Percentiles rank a stretch among this genome's conserved stretches.
Conservation (phyloP, 2,797 vertebrate genomes). For the Heliangelus exortis region DNA sequence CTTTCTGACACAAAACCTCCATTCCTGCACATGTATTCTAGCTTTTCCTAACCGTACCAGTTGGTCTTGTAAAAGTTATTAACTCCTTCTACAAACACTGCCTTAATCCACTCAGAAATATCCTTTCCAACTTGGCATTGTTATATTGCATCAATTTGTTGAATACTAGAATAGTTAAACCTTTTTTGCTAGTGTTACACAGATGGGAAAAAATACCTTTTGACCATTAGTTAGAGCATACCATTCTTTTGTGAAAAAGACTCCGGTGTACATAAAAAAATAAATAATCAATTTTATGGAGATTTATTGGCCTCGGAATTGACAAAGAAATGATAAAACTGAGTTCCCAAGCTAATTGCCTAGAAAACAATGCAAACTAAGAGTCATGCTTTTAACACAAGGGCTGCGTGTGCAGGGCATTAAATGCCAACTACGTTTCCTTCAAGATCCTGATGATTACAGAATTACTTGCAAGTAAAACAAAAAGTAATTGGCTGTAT, state of each 20-base stretch:
- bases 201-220: not conserved
- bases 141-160: not conserved
- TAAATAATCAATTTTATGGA: not conserved
- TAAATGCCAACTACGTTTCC: conserved; percentile 6
- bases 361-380: conserved; percentile 22
- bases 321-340: conserved; percentile 30
- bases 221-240: not conserved
- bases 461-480: conserved; percentile 60
- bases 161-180: not conserved
- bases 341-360: conserved; percentile 19
- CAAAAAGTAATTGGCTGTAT: conserved; percentile 70
- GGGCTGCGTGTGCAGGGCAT: not conserved
- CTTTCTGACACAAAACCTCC: not conserved
- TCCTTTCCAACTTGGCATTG: not conserved
- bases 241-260: not conserved
- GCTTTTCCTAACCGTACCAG: not conserved
- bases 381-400: not conserved
- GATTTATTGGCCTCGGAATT: conserved; percentile 19
- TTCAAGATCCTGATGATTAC: conserved; percentile 47
- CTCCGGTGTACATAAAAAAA: not conserved
- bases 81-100: not conserved
- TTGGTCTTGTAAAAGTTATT: not conserved
- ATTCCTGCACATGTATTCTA: not conserved
- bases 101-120: not conserved
- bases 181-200: not conserved